Conservation (phyloP, 2,113 vertebrate species). For the Athene noctua region DNA sequence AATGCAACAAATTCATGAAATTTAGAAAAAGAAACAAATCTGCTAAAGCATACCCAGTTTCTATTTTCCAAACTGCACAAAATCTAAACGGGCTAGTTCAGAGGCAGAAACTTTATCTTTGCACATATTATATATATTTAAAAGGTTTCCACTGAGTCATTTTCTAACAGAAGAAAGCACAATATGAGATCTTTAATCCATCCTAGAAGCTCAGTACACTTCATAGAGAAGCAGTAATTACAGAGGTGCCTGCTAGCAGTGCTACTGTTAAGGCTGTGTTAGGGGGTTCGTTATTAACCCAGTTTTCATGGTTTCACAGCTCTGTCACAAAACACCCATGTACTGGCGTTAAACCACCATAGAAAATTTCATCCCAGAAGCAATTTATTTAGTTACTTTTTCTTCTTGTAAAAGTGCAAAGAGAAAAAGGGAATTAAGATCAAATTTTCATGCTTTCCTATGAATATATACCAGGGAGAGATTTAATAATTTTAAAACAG, state of each 20-base stretch:
- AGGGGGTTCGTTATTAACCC: neutral
- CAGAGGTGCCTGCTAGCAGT: neutral
- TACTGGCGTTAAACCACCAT: neutral
- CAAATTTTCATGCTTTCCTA: neutral
- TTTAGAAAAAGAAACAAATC: neutral
- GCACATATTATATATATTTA: neutral
- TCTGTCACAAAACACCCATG: neutral
- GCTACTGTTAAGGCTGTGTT: neutral
- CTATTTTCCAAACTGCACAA: neutral
- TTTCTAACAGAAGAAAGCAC: conserved; percentile 9
- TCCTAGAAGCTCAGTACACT: neutral
- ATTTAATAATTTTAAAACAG: neutral
- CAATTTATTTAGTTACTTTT: neutral
- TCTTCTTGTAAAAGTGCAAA: neutral
- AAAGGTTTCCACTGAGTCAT: neutral
- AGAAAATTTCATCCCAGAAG: neutral
- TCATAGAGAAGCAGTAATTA: conserved; percentile 31
- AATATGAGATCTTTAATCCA: neutral
- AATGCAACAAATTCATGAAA: neutral
- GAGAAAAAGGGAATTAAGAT: neutral
- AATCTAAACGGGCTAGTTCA: neutral
- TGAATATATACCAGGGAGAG: neutral
- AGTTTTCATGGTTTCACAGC: conserved; percentile 13
- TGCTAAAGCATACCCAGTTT: neutral
- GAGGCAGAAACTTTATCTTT: neutral